Conservation (phyloP, 2,888 invertebrate genomes). For the Myathropa florea region DNA sequence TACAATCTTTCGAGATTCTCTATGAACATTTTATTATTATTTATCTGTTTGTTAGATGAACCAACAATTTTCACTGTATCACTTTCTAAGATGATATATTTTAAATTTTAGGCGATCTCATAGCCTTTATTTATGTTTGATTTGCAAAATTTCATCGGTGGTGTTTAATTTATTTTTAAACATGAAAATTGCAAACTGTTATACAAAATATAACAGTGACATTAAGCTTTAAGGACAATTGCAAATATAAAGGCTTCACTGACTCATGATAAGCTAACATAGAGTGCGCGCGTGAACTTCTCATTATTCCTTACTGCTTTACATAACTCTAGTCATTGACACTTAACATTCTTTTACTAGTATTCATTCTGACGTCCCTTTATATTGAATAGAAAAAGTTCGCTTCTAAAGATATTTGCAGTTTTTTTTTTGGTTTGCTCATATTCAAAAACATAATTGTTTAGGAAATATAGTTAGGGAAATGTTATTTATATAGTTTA, state of each 20-base stretch:
- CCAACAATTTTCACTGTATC: too few relatives aligned
- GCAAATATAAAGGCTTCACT: neutral
- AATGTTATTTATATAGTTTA: neutral
- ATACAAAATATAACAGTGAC: neutral
- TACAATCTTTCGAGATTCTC: too few relatives aligned
- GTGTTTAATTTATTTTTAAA: too few relatives aligned
- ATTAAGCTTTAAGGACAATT: conserved; percentile 11
- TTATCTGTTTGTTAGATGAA: too few relatives aligned
- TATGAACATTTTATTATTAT: too few relatives aligned
- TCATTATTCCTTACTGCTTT: conserved; percentile 27
- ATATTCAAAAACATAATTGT: neutral
- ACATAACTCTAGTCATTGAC: conserved; percentile 66
- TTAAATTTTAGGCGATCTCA: too few relatives aligned
- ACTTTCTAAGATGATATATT: too few relatives aligned
- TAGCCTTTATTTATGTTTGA: neutral
- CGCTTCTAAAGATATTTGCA: conserved; percentile 11
- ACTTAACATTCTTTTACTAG: conserved; percentile 64
- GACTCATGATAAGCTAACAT: conserved; percentile 32
- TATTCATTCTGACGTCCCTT: conserved; percentile 55
- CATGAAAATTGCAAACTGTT: neutral
- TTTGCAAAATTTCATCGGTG: neutral
- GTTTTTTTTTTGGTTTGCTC: conserved; percentile 24
- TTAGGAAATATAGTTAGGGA: neutral
- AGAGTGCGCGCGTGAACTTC: conserved; percentile 52
- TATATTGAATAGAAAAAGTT: conserved; percentile 38